Evolutionary conservation across 2,797 vertebrate species (phyloP), one percentile per base, ranked within the genome.

Genomic region (Zalophus californianus): DNA sequence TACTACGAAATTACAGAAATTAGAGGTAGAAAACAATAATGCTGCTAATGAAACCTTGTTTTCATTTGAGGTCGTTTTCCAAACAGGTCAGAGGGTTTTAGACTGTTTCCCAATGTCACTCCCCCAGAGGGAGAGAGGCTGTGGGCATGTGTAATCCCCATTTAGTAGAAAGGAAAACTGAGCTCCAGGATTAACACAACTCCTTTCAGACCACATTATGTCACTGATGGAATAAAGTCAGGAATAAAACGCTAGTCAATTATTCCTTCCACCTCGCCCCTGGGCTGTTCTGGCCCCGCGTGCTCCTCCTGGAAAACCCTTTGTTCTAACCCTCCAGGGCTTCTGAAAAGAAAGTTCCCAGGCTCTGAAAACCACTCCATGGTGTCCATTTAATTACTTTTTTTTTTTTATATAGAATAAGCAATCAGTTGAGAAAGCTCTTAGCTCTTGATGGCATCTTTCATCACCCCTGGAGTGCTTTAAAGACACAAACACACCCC

Each of bases 331-430:
- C 56, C 77, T 96, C 93, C 75, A 35, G 48, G 38, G 25, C 54
- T 96, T 93, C 85, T 52, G 89, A 35, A 60, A 94, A 97, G 94
- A 94, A 98, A 94, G 5, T 16, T 94, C 92, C 64, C n/a, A 25
- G 83, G 90, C 91, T 97, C 92, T 96, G 95, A 87, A 97, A 98
- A 96, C 88, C 94, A 86, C 94, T 98, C 88, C 85, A 35, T 68
- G 91, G 90, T 92, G 94, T 93, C 75, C 68, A 87, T 91, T 97
- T 98, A 98, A 97, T 98, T 97, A 97, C 84, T 98, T 93, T 96
- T 98, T 97, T 97, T 80, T 44, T 29, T 60, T 60, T 60, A 12
- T 56, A 73, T 44, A 83, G 58, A 97, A 98, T 97, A 98, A 98
- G 94, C 92, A 97, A 93, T 96, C 94, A 85, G 78, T 82, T 93